Conservation (phyloP, 2,113 vertebrate species). For the Elachura formosa region DNA sequence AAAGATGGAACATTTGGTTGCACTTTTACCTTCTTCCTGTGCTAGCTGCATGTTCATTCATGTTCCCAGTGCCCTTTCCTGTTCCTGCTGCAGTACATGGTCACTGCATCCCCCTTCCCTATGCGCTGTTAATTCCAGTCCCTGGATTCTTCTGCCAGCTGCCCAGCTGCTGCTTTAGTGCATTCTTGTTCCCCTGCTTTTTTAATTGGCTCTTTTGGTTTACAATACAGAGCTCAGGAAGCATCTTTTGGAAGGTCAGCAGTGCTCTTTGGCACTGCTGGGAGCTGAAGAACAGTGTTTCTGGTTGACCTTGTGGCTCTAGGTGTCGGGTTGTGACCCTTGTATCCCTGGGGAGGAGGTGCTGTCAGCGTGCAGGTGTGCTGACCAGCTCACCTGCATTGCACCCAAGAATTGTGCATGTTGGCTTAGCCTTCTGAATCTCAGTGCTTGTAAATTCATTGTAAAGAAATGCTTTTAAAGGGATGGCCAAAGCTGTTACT, state of each 20-base stretch:
- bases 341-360: not conserved
- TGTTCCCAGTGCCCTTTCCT: not conserved
- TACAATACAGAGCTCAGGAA: not conserved
- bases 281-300: not conserved
- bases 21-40: not conserved
- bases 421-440: not conserved
- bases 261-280: not conserved
- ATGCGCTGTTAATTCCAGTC: not conserved
- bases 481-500: not conserved
- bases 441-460: not conserved
- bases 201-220: not conserved
- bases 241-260: not conserved
- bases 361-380: not conserved
- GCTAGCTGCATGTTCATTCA: not conserved
- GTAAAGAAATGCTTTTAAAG: not conserved
- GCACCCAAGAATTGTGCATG: not conserved
- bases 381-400: not conserved
- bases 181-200: not conserved
- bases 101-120: not conserved
- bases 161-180: not conserved
- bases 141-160: not conserved
- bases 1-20: not conserved
- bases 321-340: not conserved
- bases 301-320: not conserved
- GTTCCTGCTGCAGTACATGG: not conserved